Evolutionary conservation across 2,797 vertebrate species (phyloP).

Genomic region (Centroberyx gerrardi): DNA sequence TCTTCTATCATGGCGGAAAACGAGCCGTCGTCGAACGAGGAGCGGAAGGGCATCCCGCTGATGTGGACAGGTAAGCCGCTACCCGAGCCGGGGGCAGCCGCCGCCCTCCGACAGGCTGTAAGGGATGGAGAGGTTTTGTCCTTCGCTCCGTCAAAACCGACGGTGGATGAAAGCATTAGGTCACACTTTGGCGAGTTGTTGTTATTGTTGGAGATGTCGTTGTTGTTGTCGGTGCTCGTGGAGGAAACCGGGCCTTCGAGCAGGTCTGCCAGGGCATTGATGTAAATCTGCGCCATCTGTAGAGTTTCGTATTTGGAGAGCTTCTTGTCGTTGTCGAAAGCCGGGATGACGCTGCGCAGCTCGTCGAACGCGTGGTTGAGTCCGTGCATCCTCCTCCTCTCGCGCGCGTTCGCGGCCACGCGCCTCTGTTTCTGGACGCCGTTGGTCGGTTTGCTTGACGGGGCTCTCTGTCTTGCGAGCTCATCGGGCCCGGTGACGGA

Average conservation of each 20-base stretch:
- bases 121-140: conserved; percentile 67
- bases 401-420: conserved; percentile 95
- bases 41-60: conserved; percentile 85
- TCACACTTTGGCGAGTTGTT: conserved; percentile 79
- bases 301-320: conserved; percentile 98
- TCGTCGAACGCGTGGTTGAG: conserved; percentile 97
- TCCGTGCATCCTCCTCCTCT: conserved; percentile 96
- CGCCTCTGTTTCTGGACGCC: conserved; percentile 93
- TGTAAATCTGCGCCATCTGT: conserved; percentile 99
- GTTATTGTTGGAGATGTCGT: conserved; percentile 20
- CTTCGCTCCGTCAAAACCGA: conserved; percentile 55
- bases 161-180: conserved; percentile 54
- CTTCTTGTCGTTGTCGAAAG: conserved; percentile 97
- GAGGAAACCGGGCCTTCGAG: conserved; percentile 82
- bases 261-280: conserved; percentile 94
- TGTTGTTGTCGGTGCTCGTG: neutral
- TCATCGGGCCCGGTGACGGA: conserved; percentile 66
- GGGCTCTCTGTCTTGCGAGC: conserved; percentile 85
- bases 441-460: conserved; percentile 82
- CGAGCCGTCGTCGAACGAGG: conserved; percentile 84
- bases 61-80: conserved; percentile 83
- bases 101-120: conserved; percentile 64
- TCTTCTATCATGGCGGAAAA: conserved; percentile 86
- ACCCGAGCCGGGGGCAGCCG: conserved; percentile 53
- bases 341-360: conserved; percentile 97